Evolutionary conservation across 1,140 invertebrate genomes (phyloP).

Genomic region (Lineus longissimus): DNA sequence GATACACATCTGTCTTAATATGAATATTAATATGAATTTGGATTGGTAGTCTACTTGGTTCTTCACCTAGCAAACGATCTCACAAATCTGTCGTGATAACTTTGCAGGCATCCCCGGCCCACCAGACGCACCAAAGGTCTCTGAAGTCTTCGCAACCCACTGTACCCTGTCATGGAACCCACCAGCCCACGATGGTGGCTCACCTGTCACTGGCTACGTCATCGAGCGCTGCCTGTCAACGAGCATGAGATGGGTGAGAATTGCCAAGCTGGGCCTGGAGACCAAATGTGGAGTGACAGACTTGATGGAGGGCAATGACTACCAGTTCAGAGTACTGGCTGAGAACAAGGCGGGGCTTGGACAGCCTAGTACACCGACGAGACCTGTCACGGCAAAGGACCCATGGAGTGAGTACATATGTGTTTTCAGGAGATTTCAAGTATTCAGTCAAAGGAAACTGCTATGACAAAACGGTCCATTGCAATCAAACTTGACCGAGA

Average conservation of each 20-base stretch:
- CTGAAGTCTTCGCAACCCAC: conserved; percentile 40
- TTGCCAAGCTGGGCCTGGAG: conserved; percentile 28
- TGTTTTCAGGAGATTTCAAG: not conserved
- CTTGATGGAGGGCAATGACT: conserved; percentile 84
- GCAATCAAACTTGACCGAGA: too few species aligned
- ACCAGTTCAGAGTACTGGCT: conserved; percentile 91
- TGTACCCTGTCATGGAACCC: conserved; percentile 73
- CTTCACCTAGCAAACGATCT: too few species aligned
- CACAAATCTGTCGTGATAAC: conserved; percentile 48
- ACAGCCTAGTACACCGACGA: conserved; percentile 30
- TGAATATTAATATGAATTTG: too few species aligned
- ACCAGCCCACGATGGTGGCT: conserved; percentile 94
- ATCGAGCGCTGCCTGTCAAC: conserved; percentile 71
- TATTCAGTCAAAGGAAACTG: too few species aligned
- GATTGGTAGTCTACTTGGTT: too few species aligned
- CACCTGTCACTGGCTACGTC: conserved; percentile 85
- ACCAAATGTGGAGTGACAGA: conserved; percentile 78
- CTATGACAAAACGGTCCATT: too few species aligned
- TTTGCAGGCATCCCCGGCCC: conserved; percentile 75
- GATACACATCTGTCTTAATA: too few species aligned
- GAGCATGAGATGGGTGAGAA: conserved; percentile 65
- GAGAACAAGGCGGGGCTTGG: conserved; percentile 31
- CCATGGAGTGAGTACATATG: conserved; percentile 55
- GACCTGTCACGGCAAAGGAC: conserved; percentile 70
- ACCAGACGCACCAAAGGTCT: conserved; percentile 66